These are phyloP conservation scores for Himantopus leucocephalus DNA, from an alignment of 2,113 vertebrate genomes.

Conservation along the genomic window DNA sequence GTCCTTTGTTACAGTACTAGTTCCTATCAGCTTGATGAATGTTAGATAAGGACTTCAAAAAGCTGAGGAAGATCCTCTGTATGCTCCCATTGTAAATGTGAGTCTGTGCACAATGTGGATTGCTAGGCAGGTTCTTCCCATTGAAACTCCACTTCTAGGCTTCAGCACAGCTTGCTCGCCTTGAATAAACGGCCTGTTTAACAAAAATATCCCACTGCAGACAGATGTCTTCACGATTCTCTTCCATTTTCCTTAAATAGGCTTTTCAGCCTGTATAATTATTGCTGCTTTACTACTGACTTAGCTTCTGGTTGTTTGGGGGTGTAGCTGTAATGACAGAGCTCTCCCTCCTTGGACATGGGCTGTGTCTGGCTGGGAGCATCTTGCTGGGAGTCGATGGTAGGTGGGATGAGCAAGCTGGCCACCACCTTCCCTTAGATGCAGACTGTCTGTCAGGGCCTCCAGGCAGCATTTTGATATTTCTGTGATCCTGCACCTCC, in stretches of 20 bases:
- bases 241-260: not conserved
- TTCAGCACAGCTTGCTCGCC: not conserved
- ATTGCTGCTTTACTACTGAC: not conserved
- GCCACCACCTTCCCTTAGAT: not conserved
- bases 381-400: not conserved
- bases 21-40: not conserved
- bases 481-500: not conserved
- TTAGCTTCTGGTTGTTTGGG: not conserved
- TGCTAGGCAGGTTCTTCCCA: not conserved
- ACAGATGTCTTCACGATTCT: not conserved
- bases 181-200: not conserved
- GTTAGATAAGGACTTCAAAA: not conserved
- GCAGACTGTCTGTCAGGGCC: not conserved
- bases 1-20: not conserved
- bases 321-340: not conserved
- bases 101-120: not conserved
- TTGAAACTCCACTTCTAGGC: not conserved
- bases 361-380: not conserved
- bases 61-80: not conserved
- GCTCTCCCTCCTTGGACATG: rapidly evolving
- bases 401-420: not conserved
- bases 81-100: not conserved
- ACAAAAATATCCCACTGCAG: not conserved
- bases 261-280: not conserved
- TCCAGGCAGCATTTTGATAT: not conserved